These are phyloP conservation scores for Parnassius glacialis DNA, from an alignment of 2,888 invertebrate genomes.

Conservation along the genomic window DNA sequence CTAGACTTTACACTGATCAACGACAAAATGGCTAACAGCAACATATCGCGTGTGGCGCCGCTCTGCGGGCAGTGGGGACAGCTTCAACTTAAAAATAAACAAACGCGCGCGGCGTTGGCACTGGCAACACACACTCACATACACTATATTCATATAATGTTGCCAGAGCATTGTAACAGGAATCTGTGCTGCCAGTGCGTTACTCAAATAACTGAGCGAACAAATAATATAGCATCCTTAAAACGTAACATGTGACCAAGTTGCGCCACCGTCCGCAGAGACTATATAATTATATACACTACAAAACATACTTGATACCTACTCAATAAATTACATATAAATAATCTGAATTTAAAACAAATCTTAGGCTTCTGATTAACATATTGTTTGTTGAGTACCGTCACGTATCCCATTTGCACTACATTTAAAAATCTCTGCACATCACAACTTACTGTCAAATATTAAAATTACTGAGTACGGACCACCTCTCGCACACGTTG, in stretches of 20 bases:
- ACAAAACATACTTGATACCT: slow-evolving; percentile 66
- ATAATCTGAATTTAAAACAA: slow-evolving; percentile 78
- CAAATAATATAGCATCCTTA: slow-evolving; percentile 44
- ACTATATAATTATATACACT: slow-evolving; percentile 44
- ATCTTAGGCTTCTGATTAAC: slow-evolving; percentile 76
- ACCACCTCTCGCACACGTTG: background rate
- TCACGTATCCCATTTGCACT: slow-evolving; percentile 40
- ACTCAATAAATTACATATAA: slow-evolving; percentile 80
- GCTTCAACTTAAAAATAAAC: slow-evolving; percentile 31
- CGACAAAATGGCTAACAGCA: slow-evolving; percentile 74
- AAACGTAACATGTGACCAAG: slow-evolving; percentile 46
- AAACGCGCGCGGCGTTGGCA: slow-evolving; percentile 26
- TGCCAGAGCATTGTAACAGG: background rate
- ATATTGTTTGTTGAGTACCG: slow-evolving; percentile 51
- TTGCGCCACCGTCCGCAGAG: slow-evolving; percentile 47
- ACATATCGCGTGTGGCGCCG: slow-evolving; percentile 58
- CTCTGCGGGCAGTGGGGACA: slow-evolving; percentile 42
- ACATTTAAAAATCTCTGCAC: slow-evolving; percentile 29
- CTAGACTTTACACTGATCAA: slow-evolving; percentile 82
- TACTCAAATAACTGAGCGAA: slow-evolving; percentile 45
- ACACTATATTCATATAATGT: background rate
- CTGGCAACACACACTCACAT: slow-evolving; percentile 31
- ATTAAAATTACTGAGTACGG: slow-evolving; percentile 5
- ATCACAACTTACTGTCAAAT: slow-evolving; percentile 15
- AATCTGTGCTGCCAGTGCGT: slow-evolving; percentile 31